Percentiles rank a stretch among this genome's conserved stretches.
phyloP scores from a whole-genome alignment of 2,797 vertebrate species.

The Clarias pachynema region DNA sequence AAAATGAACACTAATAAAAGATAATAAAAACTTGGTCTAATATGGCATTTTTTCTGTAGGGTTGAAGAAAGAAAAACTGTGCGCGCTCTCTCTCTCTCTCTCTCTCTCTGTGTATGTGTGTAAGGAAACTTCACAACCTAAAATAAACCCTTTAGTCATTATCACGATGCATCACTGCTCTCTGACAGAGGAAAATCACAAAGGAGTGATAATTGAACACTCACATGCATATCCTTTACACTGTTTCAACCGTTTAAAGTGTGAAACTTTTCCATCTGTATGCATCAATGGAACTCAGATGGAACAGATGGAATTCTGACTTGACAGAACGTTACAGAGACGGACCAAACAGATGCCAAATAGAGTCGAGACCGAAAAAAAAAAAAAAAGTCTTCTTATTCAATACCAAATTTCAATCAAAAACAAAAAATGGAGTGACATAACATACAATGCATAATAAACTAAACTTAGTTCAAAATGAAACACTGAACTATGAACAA shows the following conservation, averaged over 20 bases:
- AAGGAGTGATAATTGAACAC: slow-evolving; percentile 7
- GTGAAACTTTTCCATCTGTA: neutral
- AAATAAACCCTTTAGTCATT: slow-evolving; percentile 13
- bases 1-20: neutral
- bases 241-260: neutral
- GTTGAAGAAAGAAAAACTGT: neutral
- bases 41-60: neutral
- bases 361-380: no score
- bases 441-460: no score
- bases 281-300: no score
- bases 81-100: neutral
- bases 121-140: neutral
- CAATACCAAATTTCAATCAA: no score
- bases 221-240: neutral
- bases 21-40: neutral
- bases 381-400: no score
- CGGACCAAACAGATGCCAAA: neutral
- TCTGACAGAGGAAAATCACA: neutral
- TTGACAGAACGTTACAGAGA: neutral
- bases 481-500: no score
- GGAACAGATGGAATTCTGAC: no score
- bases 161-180: neutral
- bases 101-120: neutral
- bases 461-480: no score
- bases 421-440: no score